Base-by-base conservation (phyloP, 2,888 invertebrate species). In the Graphium colonna region DNA sequence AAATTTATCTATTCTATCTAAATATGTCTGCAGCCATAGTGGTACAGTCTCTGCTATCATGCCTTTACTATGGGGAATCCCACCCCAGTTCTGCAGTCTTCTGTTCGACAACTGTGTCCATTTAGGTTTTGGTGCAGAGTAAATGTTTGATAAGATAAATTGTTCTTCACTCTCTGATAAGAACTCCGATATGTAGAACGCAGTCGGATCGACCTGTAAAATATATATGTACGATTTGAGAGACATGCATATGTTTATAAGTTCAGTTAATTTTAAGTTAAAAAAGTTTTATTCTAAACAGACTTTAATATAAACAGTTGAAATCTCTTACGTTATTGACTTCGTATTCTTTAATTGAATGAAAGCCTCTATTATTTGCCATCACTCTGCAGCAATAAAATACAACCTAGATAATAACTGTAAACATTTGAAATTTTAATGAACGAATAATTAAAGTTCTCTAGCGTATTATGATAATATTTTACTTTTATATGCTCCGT, bases 21-120 rank as follows among this genome's bases (percentile, higher is more conserved):
- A 88, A 69, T 94, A 95, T 12, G 71, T 79, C 64, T 93, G 90
- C 26, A 98, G 87, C 98, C 98, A 98, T 76, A 81, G 67, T 0
- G 99, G 98, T 62, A 99, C 93, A 59, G 92, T 89, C 80, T 98
- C 98, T 0, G 95, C 93, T 59, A 99, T 93, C 96, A 99, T 69
- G 15, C 68, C 68, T 33, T 64, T 97, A 12, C 92, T 92, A 75
- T 97, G 97, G 0, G 98, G 98, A 52, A 98, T 89, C 0, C 99
- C 99, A 17, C 99, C 99, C 94, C 98, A 99, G 79, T 99, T 98
- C 76, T 99, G 98, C n/a, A 99, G 90, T 59, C 98, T 92, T 60
- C 99, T 91, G 74, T 97, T 95, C 15, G 95, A 93, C 38, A 99
- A 90, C 72, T 95, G 95, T 1, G 97, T 97, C 99, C 99, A 99